Evolutionary conservation across 64 coral and sea anemone genomes (phyloP), one percentile per base, ranked within the genome.

Genomic region (Catalaphyllia jardinei): DNA sequence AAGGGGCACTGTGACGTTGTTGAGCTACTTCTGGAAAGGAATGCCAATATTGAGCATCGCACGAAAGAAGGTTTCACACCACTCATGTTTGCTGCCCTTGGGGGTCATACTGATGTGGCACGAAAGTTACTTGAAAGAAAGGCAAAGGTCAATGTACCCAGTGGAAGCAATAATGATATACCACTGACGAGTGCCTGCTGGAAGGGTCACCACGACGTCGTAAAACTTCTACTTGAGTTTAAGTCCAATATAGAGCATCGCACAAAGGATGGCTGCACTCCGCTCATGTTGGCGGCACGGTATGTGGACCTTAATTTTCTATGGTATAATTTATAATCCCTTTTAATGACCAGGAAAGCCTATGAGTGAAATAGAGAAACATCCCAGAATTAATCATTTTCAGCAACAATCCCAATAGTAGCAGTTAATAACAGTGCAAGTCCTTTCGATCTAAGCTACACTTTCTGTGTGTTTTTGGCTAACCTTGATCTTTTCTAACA

Each of bases 131-230:
- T 99, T 12, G 93, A 99, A 72, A 75, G 87, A 49, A 76, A 89
- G 35, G 97, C 97, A 16, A 99, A 93, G 77, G 97, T 99, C 12
- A 99, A 95, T 77, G 94, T 95, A 49, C 97, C 97, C 29, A 99
- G 97, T 91, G 97, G 97, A 17, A 99, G 97, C 50, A 99, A 99
- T 31, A 99, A 99, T 85, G 97, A 99, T 77, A 99, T 99, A 67
- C 97, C 97, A 35, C 88, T 99, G 52, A 99, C 97, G 9, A 99
- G 97, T 75, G 97, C 97, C 50, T 99, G 97, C 71, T 99, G 93
- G 94, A 99, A 99, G 63, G 97, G 97, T 17, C 97, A 99, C 57
- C 97, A 99, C 65, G 94, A 99, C 76, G 97, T 99, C 10, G 97
- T 99, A 4, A 95, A 99, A 74, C 94, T 99, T 72, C 88, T 99